phyloP scores from a whole-genome alignment of 1,140 invertebrate genomes.

The Sminthurinus signatus region DNA sequence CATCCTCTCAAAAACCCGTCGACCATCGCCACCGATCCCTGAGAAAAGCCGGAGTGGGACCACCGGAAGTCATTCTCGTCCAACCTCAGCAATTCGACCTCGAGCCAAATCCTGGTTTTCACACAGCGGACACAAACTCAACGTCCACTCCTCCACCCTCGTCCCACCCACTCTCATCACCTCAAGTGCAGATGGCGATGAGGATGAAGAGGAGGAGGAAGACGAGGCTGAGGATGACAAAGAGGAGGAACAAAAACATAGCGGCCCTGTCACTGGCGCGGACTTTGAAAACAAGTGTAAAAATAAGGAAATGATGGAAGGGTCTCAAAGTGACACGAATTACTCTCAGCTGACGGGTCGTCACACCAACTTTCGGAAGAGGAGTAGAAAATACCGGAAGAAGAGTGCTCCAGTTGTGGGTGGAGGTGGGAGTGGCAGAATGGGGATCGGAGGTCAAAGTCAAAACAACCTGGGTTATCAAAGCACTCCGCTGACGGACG shows the following conservation, averaged over 20 bases:
- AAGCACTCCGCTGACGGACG: background rate
- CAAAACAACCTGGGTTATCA: background rate
- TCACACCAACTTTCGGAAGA: too few species aligned
- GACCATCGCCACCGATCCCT: too few species aligned
- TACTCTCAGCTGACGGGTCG: too few species aligned
- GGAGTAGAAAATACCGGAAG: too few species aligned
- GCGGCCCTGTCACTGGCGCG: too few species aligned
- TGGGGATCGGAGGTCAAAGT: background rate
- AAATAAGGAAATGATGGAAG: too few species aligned
- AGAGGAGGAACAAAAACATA: too few species aligned
- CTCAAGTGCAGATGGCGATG: conserved; percentile 13
- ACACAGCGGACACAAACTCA: background rate
- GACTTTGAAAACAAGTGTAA: too few species aligned
- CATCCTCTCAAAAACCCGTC: conserved; percentile 8
- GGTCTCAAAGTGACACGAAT: background rate
- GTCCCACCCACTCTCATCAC: conserved; percentile 13
- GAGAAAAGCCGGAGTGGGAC: too few species aligned
- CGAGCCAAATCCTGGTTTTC: background rate
- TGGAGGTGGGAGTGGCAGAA: background rate
- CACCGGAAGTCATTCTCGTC: too few species aligned
- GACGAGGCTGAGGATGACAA: too few species aligned
- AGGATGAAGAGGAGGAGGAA: conserved; percentile 13
- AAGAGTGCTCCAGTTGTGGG: background rate
- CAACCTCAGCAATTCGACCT: background rate
- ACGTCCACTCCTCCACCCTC: background rate